Evolutionary conservation across 2,888 invertebrate species (phyloP).

Genomic region (Trisateles emortualis): DNA sequence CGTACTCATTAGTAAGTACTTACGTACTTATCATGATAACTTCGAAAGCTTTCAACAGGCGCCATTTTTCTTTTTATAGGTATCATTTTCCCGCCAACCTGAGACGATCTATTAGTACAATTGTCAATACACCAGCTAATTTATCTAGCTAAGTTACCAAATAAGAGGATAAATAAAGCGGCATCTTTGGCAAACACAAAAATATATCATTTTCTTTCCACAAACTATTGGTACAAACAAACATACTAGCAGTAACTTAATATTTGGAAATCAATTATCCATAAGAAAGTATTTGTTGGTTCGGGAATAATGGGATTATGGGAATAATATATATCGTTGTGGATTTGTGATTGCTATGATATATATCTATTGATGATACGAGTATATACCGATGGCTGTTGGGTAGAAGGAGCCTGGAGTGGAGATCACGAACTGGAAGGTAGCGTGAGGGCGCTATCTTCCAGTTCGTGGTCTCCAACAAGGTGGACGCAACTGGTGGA

Average conservation of each 20-base stretch:
- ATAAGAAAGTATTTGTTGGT: constrained; percentile 69
- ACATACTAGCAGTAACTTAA: constrained; percentile 73
- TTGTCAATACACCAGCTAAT: constrained; percentile 40
- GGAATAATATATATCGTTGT: constrained; percentile 62
- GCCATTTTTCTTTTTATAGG: background rate
- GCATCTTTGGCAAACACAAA: constrained; percentile 53
- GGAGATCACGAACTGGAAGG: too few relatives aligned
- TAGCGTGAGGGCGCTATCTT: too few relatives aligned
- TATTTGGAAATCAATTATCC: constrained; percentile 82
- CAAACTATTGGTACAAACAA: constrained; percentile 58
- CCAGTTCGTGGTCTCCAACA: too few relatives aligned
- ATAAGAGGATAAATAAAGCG: constrained; percentile 47
- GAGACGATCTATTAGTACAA: constrained; percentile 30
- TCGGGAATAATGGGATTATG: constrained; percentile 70
- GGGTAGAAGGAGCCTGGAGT: too few relatives aligned
- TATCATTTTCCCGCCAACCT: constrained; percentile 4
- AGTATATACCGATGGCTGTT: background rate
- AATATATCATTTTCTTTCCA: constrained; percentile 64
- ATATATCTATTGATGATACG: constrained; percentile 23
- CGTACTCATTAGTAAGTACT: too few relatives aligned
- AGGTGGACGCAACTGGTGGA: too few relatives aligned
- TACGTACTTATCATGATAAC: too few relatives aligned
- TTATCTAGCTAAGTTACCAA: constrained; percentile 38
- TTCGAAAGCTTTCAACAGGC: background rate
- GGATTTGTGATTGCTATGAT: constrained; percentile 46